Evolutionary conservation across 2,113 vertebrate species (phyloP).

Genomic region (Pygoscelis adeliae): DNA sequence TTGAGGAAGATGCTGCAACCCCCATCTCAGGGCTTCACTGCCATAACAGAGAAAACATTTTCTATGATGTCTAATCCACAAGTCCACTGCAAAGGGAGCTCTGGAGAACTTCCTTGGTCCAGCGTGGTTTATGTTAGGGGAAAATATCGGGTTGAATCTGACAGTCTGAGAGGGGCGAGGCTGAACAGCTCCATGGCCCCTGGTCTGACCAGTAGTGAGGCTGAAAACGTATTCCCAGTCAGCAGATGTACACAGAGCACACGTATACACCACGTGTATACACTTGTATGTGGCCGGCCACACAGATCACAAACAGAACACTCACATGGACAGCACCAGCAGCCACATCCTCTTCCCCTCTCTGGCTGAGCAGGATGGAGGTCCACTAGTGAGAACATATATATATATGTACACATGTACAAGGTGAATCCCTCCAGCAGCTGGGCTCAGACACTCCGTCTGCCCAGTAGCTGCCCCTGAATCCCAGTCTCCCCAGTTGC

Average conservation of each 20-base stretch:
- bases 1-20: not conserved
- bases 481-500: not conserved
- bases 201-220: not conserved
- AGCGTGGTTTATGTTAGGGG: not conserved
- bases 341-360: not conserved
- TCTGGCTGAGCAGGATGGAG: not conserved
- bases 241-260: accelerated
- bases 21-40: not conserved
- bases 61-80: not conserved
- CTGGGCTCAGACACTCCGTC: not conserved
- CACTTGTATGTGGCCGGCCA: accelerated
- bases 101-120: not conserved
- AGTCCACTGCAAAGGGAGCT: not conserved
- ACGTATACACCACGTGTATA: accelerated
- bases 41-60: not conserved
- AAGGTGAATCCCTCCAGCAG: not conserved
- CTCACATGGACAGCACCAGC: not conserved
- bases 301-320: not conserved
- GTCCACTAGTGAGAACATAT: not conserved
- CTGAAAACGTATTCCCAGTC: not conserved
- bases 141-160: not conserved
- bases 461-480: not conserved
- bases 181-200: not conserved
- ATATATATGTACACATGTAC: not conserved
- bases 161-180: not conserved